A percentile compares a stretch with the other conserved stretches of the same genome.
Evolutionary conservation across 2,797 vertebrate genomes (phyloP).

Genomic region (Nannoperca australis): DNA sequence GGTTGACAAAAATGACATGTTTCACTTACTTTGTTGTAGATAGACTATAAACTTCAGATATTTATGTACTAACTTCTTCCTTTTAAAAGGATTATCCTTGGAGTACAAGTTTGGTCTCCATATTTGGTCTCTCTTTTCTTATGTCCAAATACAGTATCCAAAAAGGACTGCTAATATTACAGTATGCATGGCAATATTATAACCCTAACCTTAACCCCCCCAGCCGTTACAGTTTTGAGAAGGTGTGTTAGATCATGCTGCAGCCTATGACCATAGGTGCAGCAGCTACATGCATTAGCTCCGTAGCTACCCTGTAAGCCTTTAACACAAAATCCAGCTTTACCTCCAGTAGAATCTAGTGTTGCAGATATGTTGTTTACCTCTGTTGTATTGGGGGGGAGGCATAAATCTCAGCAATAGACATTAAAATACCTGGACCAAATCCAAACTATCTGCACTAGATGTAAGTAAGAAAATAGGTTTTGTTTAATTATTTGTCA

Average conservation of each 20-base stretch:
- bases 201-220: too few species aligned
- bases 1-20: slow-evolving; percentile 2
- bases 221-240: too few species aligned
- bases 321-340: background rate
- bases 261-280: too few species aligned
- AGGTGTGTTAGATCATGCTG: too few species aligned
- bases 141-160: background rate
- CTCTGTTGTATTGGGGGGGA: background rate
- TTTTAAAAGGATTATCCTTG: slow-evolving; percentile 1
- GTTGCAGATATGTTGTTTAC: background rate
- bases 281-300: too few species aligned
- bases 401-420: background rate
- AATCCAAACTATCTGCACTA: slow-evolving; percentile 3
- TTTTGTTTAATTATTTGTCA: background rate
- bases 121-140: slow-evolving; percentile 11
- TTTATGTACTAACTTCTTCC: background rate
- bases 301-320: too few species aligned
- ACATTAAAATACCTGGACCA: background rate
- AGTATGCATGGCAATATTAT: background rate
- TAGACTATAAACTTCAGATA: background rate
- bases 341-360: background rate
- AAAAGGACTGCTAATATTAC: background rate
- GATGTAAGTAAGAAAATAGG: slow-evolving; percentile 10
- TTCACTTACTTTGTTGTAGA: background rate
- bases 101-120: slow-evolving; percentile 9